Evolutionary conservation across 2,888 invertebrate genomes (phyloP).

Genomic region (Volucella inanis): DNA sequence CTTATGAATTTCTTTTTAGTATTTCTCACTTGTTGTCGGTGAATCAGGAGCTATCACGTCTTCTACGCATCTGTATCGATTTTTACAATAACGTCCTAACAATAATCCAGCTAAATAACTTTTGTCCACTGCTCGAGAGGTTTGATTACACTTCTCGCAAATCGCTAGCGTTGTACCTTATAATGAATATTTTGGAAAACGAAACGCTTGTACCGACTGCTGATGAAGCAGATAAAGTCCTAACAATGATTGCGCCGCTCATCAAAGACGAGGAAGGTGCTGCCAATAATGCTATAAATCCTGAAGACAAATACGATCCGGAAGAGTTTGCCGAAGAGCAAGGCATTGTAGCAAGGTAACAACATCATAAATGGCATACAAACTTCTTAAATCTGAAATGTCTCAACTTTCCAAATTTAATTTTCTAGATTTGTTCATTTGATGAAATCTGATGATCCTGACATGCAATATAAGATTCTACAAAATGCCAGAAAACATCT

Average conservation of each 20-base stretch:
- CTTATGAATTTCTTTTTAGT: constrained; percentile 73
- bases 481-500: constrained; percentile 94
- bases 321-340: constrained; percentile 99
- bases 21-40: constrained; percentile 85
- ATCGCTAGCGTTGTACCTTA: constrained; percentile 93
- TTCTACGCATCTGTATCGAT: constrained; percentile 97
- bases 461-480: constrained; percentile 95
- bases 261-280: constrained; percentile 91
- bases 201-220: constrained; percentile 94
- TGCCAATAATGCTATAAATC: constrained; percentile 77
- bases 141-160: constrained; percentile 95
- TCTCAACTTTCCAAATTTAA: background rate
- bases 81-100: constrained; percentile 96
- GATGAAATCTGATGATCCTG: constrained; percentile 90
- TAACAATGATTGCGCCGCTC: constrained; percentile 92
- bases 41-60: constrained; percentile 95
- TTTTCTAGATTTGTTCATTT: constrained; percentile 90
- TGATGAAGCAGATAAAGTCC: constrained; percentile 92
- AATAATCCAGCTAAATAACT: constrained; percentile 93
- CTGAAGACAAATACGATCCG: constrained; percentile 87
- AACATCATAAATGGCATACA: background rate
- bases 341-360: constrained; percentile 90
- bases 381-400: background rate
- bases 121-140: constrained; percentile 92
- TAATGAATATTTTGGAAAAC: constrained; percentile 94